Evolutionary conservation across 2,113 vertebrate species (phyloP).

Genomic region (Willisornis vidua): DNA sequence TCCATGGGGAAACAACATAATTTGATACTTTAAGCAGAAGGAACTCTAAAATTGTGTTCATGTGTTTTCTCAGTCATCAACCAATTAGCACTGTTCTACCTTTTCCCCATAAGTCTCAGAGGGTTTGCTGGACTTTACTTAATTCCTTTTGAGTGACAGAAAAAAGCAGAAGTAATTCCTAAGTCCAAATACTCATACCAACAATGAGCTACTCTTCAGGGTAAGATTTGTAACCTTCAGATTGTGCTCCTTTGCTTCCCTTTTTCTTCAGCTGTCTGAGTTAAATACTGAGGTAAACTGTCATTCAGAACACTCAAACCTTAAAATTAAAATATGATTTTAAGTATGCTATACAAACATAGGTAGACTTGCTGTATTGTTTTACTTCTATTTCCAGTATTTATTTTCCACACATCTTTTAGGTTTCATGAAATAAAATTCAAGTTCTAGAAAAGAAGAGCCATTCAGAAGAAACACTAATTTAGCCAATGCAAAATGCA

Average conservation of each 20-base stretch:
- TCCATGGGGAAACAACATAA: neutral
- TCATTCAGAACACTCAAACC: neutral
- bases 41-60: neutral
- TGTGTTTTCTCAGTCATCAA: neutral
- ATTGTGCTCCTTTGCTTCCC: neutral
- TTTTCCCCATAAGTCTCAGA: neutral
- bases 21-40: neutral
- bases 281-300: neutral
- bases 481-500: neutral
- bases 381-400: neutral
- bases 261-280: neutral
- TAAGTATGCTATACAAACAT: neutral
- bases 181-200: neutral
- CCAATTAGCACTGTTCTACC: neutral
- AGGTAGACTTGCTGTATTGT: neutral
- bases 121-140: neutral
- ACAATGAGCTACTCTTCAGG: neutral
- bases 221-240: neutral
- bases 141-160: neutral
- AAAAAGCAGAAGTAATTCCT: conserved; percentile 1
- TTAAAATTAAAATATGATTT: neutral
- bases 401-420: neutral
- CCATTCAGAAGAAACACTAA: neutral
- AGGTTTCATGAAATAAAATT: neutral
- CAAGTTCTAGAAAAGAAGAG: neutral